Base-by-base conservation (phyloP, 2,888 invertebrate species). In the Caenorhabditis japonica region DNA sequence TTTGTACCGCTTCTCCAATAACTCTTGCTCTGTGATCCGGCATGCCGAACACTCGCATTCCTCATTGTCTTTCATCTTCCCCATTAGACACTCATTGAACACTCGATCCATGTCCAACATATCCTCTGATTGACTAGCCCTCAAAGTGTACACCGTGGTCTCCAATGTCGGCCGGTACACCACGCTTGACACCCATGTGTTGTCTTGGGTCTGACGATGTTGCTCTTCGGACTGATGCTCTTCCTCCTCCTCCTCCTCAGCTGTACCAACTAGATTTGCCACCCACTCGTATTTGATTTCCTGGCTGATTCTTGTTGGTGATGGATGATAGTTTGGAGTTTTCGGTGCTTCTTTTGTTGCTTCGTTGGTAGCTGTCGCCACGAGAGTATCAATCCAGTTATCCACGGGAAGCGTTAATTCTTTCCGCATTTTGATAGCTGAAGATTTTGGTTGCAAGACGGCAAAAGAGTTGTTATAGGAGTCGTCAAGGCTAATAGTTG, bases 271-370 rank as follows among this genome's bases (percentile, higher is more conserved):
- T 23, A 74, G 39, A 17, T 69, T 58, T 5, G 74, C 61, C 1
- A 74, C 56, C 74, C 74, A 74, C 30, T 74, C 74, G 51, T 69
- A 62, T 38, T 69, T 69, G 36, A 69, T 64, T 33, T 74, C 69
- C 8, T 51, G 55, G 30, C 60, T 66, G 15, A 69, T 59, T 41
- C 62, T 38, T 5, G 69, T 74, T 36, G 74, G 69, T 10, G 74
- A 74, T 38, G 60, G 47, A 25, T 43, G 43, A 13, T 58, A 60
- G 10, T 41, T 43, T 17, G 36, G 39, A 43, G 38, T 59, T n/a
- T 69, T 60, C 44, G 68, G 69, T 2, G 69, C 55, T 15, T 59
- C 53, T 49, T 44, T 53, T 8, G 55, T 61, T 12, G 60, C 61
- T 30, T 68, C 71, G 15, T 56, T 38, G 0, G 49, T 58, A 3